phyloP scores from a whole-genome alignment of 2,113 vertebrate species.

The Bambusicola thoracicus region DNA sequence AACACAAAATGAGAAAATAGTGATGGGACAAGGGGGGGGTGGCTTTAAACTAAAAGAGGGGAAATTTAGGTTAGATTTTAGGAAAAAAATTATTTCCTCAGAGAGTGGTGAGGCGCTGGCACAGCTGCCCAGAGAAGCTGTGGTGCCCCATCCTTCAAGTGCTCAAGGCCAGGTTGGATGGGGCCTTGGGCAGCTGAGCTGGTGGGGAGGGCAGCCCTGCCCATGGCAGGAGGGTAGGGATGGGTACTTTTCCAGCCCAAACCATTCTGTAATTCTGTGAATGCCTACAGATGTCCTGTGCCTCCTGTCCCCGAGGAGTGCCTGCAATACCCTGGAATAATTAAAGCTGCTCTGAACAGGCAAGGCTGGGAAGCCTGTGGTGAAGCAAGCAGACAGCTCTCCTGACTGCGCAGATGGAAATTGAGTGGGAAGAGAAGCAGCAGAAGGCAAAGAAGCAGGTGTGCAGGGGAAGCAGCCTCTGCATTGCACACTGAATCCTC shows the following conservation, averaged over 20 bases:
- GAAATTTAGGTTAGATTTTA: too few species aligned
- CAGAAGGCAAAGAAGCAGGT: background rate
- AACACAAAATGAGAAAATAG: rapidly evolving
- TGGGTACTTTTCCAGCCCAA: too few species aligned
- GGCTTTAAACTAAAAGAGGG: too few species aligned
- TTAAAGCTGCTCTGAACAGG: background rate
- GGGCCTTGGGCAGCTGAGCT: too few species aligned
- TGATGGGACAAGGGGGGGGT: too few species aligned
- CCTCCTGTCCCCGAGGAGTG: background rate
- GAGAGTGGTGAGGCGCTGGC: too few species aligned
- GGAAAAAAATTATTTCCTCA: too few species aligned
- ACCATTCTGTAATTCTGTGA: background rate
- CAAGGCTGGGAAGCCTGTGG: background rate
- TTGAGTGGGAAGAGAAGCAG: background rate
- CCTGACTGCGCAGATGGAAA: rapidly evolving
- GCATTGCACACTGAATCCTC: background rate
- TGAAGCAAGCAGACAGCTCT: background rate
- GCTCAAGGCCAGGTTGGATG: too few species aligned
- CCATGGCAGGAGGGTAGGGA: too few species aligned
- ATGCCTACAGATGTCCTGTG: background rate
- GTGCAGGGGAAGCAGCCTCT: background rate
- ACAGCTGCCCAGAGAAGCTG: too few species aligned
- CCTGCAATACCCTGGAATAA: background rate
- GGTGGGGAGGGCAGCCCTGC: too few species aligned
- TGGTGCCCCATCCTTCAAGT: too few species aligned